phyloP scores from a whole-genome alignment of 1,140 invertebrate species.

The Lordiphosa collinella region DNA sequence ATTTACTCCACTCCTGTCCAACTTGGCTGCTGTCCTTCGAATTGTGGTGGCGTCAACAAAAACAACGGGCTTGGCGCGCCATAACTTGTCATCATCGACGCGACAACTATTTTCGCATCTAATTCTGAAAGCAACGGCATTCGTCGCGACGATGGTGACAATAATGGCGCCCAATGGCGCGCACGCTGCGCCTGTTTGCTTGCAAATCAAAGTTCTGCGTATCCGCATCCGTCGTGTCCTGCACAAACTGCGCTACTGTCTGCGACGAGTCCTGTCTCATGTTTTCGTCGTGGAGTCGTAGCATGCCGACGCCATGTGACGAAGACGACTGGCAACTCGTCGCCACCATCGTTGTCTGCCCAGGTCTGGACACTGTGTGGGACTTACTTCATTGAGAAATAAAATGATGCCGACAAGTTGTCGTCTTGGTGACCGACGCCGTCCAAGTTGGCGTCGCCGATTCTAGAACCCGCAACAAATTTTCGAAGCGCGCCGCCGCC shows the following conservation, averaged over 20 bases:
- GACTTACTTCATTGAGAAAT: conserved; percentile 26
- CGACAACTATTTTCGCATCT: conserved; percentile 57
- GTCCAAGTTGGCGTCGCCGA: conserved; percentile 45
- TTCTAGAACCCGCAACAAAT: conserved; percentile 60
- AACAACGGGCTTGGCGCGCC: conserved; percentile 38
- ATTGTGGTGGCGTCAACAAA: conserved; percentile 35
- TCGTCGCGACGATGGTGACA: conserved; percentile 71
- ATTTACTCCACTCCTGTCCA: background rate
- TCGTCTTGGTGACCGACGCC: conserved; percentile 61
- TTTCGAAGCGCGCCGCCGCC: conserved; percentile 53
- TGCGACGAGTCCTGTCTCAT: conserved; percentile 21
- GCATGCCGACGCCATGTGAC: no score
- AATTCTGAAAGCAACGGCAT: conserved; percentile 61
- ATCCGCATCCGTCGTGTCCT: conserved; percentile 44
- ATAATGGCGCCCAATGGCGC: conserved; percentile 62
- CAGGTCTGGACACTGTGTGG: conserved; percentile 36
- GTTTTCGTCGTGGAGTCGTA: conserved; percentile 16
- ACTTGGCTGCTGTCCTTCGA: background rate
- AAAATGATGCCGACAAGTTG: conserved; percentile 62
- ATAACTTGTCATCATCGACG: conserved; percentile 58
- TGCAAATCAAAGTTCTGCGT: conserved; percentile 67
- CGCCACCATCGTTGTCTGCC: conserved; percentile 42
- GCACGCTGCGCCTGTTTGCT: conserved; percentile 36
- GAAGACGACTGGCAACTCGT: conserved; percentile 40
- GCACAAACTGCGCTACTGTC: conserved; percentile 6